Conservation (phyloP, 2,888 invertebrate genomes). For the Camponotus fellah region DNA sequence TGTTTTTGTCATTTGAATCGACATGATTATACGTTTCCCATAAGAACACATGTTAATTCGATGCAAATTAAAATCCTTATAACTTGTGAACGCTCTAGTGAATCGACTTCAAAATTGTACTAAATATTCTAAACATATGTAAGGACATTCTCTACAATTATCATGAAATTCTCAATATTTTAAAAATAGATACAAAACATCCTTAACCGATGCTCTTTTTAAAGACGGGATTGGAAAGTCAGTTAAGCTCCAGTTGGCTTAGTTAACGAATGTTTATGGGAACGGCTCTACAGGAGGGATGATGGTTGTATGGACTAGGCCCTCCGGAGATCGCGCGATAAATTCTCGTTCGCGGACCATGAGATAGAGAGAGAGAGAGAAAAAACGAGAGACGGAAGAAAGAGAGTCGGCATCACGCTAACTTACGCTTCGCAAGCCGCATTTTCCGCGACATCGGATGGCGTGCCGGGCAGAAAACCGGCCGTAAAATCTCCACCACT, state of each 20-base stretch:
- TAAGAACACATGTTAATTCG: no score
- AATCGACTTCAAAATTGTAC: no score
- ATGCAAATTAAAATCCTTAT: no score
- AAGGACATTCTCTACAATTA: no score
- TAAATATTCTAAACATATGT: no score
- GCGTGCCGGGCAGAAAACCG: slow-evolving; percentile 31
- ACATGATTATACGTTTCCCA: no score
- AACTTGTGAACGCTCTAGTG: no score
- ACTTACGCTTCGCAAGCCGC: slow-evolving; percentile 42
- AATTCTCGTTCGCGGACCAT: slow-evolving; percentile 19
- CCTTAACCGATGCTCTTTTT: not conserved
- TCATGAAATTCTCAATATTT: no score
- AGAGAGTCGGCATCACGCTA: not conserved
- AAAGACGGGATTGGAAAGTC: slow-evolving; percentile 2
- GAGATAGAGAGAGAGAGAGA: not conserved
- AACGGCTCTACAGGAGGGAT: slow-evolving; percentile 47
- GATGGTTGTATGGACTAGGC: not conserved
- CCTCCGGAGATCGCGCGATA: slow-evolving; percentile 38
- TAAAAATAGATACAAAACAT: no score
- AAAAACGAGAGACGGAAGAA: not conserved
- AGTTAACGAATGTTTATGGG: slow-evolving; percentile 40
- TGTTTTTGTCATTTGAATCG: no score
- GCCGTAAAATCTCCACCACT: slow-evolving; percentile 61
- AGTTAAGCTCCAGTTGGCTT: slow-evolving; percentile 31
- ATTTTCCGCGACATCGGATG: slow-evolving; percentile 53